A percentile compares a stretch with the other conserved stretches of the same genome.
Conservation (phyloP, 2,888 invertebrate species). For the Atethmia centrago region DNA sequence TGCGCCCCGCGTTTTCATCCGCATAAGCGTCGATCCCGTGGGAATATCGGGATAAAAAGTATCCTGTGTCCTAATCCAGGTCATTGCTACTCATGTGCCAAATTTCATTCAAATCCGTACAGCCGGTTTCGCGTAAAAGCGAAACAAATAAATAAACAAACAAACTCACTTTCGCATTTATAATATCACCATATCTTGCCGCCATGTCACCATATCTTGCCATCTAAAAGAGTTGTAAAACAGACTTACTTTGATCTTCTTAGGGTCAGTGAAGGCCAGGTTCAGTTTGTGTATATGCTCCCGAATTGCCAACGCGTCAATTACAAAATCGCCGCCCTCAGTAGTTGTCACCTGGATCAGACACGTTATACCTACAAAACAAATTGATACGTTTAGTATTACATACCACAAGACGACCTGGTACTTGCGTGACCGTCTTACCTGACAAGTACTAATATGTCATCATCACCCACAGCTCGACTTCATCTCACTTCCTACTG, state of each 20-base stretch:
- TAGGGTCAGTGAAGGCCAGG: slow-evolving; percentile 96
- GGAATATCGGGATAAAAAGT: too few relatives aligned
- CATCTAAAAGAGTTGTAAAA: background rate
- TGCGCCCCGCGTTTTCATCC: too few relatives aligned
- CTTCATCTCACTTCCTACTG: background rate
- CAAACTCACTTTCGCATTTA: too few relatives aligned
- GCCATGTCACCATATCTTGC: too few relatives aligned
- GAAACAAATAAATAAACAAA: too few relatives aligned
- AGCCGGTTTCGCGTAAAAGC: too few relatives aligned
- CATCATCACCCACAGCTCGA: background rate
- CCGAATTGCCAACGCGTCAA: slow-evolving; percentile 96
- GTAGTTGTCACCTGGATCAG: slow-evolving; percentile 98
- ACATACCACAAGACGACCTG: background rate
- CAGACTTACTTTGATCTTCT: slow-evolving; percentile 94
- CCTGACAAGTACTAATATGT: background rate
- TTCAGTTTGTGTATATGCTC: slow-evolving; percentile 96
- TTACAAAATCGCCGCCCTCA: slow-evolving; percentile 94
- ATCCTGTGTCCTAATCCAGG: too few relatives aligned
- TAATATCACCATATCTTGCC: too few relatives aligned
- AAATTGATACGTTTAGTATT: slow-evolving; percentile 13
- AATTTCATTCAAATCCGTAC: too few relatives aligned
- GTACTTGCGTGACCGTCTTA: background rate
- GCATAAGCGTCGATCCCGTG: too few relatives aligned
- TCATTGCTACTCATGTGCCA: too few relatives aligned
- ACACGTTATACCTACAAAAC: slow-evolving; percentile 94